Evolutionary conservation across 2,888 invertebrate genomes (phyloP), one percentile per base, ranked within the genome.

Genomic region (Gryllus longicercus): DNA sequence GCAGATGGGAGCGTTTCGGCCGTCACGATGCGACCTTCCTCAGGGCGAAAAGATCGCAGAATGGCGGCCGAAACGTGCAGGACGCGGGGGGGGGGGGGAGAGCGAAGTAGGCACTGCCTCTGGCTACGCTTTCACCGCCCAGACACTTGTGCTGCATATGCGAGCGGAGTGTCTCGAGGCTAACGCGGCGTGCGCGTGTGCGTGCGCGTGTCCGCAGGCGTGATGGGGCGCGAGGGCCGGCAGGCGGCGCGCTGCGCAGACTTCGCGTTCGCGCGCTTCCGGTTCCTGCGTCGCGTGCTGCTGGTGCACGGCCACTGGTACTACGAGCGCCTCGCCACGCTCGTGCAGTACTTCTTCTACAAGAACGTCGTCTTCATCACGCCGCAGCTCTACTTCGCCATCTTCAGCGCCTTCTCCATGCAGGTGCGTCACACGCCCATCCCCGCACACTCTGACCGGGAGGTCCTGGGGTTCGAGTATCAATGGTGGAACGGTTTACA

Each of bases 301-400:
- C 88, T 97, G 75, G 93, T 96, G 1, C 94, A 96, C 87, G 96
- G 96, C 0, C 94, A 95, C 85, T 95, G 93, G 90, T 95, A 93
- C 87, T 95, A 95, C 85, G 89, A 92, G 80, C 88, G 96, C 79
- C 87, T 95, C 51, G 91, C 94, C 2, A 90, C 91, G 1, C 87
- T 96, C 82, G 93, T 95, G 82, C 92, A 94, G 83, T 96, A 94
- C 85, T 96, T 95, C 86, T 96, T 96, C 87, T 96, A 95, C 86
- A 96, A 96, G 88, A 96, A 96, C 87, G 88, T 95, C 63, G 90
- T 93, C 25, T 93, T 95, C 84, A 93, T 95, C 76, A 89, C 89
- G 11, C 90, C 90, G 10, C 91, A 91, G 84, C 83, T 91, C 8
- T 88, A 88, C 80, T 91, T 87, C 85, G 87, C 87, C 77, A 86